These are phyloP conservation scores for Agrilus biguttatus DNA, from an alignment of 2,888 invertebrate species.

Conservation along the genomic window DNA sequence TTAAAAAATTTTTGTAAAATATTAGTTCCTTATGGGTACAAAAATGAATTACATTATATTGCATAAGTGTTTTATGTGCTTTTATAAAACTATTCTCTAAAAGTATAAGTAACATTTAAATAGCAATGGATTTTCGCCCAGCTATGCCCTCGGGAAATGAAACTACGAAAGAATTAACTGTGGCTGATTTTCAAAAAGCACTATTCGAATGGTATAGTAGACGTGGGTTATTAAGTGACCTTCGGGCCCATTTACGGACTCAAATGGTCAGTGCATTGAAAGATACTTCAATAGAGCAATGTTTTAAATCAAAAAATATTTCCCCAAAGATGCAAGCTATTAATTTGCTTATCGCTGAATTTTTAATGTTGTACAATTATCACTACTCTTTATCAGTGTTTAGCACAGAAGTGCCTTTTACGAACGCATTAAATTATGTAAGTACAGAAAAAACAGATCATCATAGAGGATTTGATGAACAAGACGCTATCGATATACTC, in stretches of 20 bases:
- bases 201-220: slow-evolving; percentile 44
- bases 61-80: too few species aligned
- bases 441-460: slow-evolving; percentile 6
- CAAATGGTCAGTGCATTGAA: slow-evolving; percentile 43
- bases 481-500: slow-evolving; percentile 37
- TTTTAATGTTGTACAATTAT: slow-evolving; percentile 40
- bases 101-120: too few species aligned
- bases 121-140: too few species aligned
- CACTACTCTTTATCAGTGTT: slow-evolving; percentile 45
- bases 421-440: slow-evolving; percentile 30
- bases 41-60: too few species aligned
- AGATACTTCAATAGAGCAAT: slow-evolving; percentile 27
- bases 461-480: slow-evolving; percentile 26
- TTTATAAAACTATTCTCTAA: too few species aligned
- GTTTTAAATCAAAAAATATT: slow-evolving; percentile 22
- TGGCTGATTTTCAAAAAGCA: slow-evolving; percentile 42
- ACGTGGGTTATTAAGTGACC: slow-evolving; percentile 42
- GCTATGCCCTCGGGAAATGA: slow-evolving; percentile 1
- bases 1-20: too few species aligned
- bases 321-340: slow-evolving; percentile 42
- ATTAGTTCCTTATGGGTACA: too few species aligned
- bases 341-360: slow-evolving; percentile 46
- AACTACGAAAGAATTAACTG: slow-evolving; percentile 16
- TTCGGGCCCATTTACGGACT: slow-evolving; percentile 42
- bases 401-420: slow-evolving; percentile 42